Conservation (phyloP, 2,888 invertebrate genomes). For the Ellobium chinense region DNA sequence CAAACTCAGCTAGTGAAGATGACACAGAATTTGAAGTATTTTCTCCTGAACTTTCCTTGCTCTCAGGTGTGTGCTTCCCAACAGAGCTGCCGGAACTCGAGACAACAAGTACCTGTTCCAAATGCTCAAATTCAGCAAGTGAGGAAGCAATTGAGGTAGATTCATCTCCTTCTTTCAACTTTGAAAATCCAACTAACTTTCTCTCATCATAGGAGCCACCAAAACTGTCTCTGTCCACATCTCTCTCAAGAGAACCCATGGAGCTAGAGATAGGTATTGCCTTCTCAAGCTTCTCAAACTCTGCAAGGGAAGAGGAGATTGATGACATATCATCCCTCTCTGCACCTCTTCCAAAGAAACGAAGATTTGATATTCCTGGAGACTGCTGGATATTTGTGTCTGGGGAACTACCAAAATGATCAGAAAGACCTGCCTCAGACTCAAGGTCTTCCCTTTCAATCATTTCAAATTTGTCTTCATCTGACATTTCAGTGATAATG, state of each 20-base stretch:
- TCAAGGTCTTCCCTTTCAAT: constrained; percentile 83
- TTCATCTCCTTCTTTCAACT: constrained; percentile 80
- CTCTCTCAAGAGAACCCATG: constrained; percentile 85
- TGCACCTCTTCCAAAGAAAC: constrained; percentile 88
- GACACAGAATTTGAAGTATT: constrained; percentile 52
- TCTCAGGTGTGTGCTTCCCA: constrained; percentile 78
- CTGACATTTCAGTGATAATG: constrained; percentile 73
- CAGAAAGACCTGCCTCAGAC: constrained; percentile 80
- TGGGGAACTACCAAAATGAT: constrained; percentile 85
- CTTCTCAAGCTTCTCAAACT: constrained; percentile 94
- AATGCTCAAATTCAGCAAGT: constrained; percentile 94
- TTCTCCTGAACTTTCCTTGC: constrained; percentile 62
- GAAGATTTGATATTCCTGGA: constrained; percentile 83
- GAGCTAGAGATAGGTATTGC: constrained; percentile 82
- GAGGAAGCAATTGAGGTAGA: constrained; percentile 93
- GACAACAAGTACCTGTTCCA: constrained; percentile 87
- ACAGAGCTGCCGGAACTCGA: constrained; percentile 64
- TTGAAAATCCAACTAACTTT: constrained; percentile 45
- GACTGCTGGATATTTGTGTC: constrained; percentile 83
- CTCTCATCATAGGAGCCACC: constrained; percentile 70
- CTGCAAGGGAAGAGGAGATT: constrained; percentile 91
- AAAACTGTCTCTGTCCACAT: constrained; percentile 62
- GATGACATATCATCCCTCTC: constrained; percentile 96
- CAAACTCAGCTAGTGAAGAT: constrained; percentile 92
- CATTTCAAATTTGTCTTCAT: constrained; percentile 80